Base-by-base conservation (phyloP, 1,140 invertebrate species). In the Drosophila mayri region DNA sequence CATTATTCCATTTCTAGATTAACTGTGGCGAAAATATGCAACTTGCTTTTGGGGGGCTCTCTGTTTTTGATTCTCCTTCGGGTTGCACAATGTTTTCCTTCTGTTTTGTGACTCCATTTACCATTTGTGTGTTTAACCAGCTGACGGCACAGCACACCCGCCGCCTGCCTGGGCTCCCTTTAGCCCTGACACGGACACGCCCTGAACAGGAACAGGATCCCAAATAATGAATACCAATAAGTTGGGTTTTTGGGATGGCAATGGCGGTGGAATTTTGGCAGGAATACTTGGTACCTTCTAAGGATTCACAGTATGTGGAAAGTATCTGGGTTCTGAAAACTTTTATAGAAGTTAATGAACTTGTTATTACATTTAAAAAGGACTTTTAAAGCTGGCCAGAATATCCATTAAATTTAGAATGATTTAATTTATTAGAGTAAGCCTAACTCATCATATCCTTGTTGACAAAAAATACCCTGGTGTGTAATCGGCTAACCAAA, bases 201-300 rank as follows among this genome's bases (percentile, higher is more conserved):
- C 41, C 59, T n/a, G 28, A 79, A 72, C 58, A 55, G 18, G 22
- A 62, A 78, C 55, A 77, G 41, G 41, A 67, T 57, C 41, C 67
- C 55, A 77, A 77, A 57, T 77, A 70, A 78, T 78, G 76, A 77
- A 78, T 63, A 77, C 63, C 63, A 77, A 66, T 43, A 37, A 58
- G 54, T 50, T 49, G 12, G n/a, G 16, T 10, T 8, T 14, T 9
- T n/a, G 30, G 32, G 7, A 20, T 20, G 6, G n/a, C 25, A 0
- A 9, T 18, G 6, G n/a, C 41, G 11, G 10, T 5, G 18, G 12
- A 11, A 11, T 20, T 30, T 37, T 5, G 8, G 1, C 9, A 49
- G 25, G 20, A 41, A 12, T 50, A 8, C 25, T 9, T 40, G 12
- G 9, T 68, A 50, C 44, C 62, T 43, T 61, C 9, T 54, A 38